Percentiles rank a stretch among this genome's conserved stretches.
phyloP scores from a whole-genome alignment of 2,797 vertebrate species.

The Florisuga fusca region DNA sequence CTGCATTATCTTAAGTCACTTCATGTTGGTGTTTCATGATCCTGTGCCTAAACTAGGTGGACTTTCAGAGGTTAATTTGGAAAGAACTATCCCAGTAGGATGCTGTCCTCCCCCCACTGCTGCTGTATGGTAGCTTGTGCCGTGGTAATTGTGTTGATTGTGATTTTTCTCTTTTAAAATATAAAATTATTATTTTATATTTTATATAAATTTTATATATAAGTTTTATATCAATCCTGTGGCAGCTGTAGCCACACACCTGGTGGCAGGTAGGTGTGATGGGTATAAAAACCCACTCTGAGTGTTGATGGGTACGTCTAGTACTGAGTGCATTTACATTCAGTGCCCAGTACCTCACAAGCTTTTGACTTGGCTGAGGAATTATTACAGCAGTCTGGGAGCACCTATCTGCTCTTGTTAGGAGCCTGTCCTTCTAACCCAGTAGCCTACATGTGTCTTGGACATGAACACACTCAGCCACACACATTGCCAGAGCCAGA shows the following conservation, averaged over 20 bases:
- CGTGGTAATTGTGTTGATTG: not conserved
- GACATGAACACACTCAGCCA: not conserved
- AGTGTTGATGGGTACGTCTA: not conserved
- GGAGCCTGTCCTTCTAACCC: not conserved
- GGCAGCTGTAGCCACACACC: not conserved
- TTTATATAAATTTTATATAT: too few species aligned
- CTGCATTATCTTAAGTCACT: not conserved
- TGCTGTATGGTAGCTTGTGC: not conserved
- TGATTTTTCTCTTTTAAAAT: not conserved
- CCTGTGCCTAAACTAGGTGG: not conserved
- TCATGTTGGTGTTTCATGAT: not conserved
- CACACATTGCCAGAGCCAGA: fast-evolving
- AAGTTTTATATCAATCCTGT: too few species aligned
- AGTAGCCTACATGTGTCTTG: not conserved
- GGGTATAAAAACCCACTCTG: not conserved
- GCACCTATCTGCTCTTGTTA: not conserved
- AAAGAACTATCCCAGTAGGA: not conserved
- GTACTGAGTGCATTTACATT: not conserved
- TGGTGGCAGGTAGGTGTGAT: not conserved
- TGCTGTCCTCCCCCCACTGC: not conserved
- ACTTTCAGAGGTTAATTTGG: not conserved
- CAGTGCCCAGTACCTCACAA: not conserved
- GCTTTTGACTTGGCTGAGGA: not conserved
- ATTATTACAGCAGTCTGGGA: not conserved
- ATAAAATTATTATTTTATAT: not conserved